These are phyloP conservation scores for Danio rerio DNA, from an alignment of 2,113 vertebrate species.

Conservation along the genomic window DNA sequence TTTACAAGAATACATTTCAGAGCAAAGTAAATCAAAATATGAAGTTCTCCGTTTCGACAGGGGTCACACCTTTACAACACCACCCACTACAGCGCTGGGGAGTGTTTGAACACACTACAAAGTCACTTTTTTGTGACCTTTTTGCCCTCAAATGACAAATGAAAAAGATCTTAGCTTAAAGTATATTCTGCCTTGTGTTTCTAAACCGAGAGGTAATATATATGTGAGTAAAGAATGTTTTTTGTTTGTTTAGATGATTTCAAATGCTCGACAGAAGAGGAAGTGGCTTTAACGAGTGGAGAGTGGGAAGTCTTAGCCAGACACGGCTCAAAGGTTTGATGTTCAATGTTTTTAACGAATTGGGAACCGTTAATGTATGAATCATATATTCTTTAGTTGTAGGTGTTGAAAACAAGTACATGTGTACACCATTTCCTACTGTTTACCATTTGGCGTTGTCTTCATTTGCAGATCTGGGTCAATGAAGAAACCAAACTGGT, in stretches of 20 bases:
- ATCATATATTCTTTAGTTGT: too few relatives aligned
- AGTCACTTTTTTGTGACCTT: too few relatives aligned
- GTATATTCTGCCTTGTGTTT: neutral
- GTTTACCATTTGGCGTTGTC: neutral
- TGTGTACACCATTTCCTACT: neutral
- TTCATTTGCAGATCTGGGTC: slow-evolving; percentile 88
- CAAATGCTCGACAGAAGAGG: slow-evolving; percentile 89
- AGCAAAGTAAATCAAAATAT: too few relatives aligned
- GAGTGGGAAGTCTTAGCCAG: slow-evolving; percentile 95
- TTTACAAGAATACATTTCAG: too few relatives aligned
- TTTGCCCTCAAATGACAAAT: too few relatives aligned
- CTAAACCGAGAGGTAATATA: neutral
- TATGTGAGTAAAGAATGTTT: neutral
- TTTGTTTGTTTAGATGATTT: slow-evolving; percentile 83
- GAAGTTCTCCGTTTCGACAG: too few relatives aligned
- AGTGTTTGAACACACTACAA: too few relatives aligned
- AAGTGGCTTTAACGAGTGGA: slow-evolving; percentile 87
- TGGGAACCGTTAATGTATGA: too few relatives aligned
- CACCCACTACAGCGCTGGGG: too few relatives aligned
- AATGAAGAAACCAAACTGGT: slow-evolving; percentile 90
- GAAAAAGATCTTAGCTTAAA: too few relatives aligned
- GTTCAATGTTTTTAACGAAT: neutral
- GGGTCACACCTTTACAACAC: too few relatives aligned
- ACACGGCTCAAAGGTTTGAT: slow-evolving; percentile 90
- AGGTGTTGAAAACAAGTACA: too few relatives aligned